Evolutionary conservation across 2,797 vertebrate species (phyloP), one percentile per base, ranked within the genome.

Genomic region (Sus cebifrons): DNA sequence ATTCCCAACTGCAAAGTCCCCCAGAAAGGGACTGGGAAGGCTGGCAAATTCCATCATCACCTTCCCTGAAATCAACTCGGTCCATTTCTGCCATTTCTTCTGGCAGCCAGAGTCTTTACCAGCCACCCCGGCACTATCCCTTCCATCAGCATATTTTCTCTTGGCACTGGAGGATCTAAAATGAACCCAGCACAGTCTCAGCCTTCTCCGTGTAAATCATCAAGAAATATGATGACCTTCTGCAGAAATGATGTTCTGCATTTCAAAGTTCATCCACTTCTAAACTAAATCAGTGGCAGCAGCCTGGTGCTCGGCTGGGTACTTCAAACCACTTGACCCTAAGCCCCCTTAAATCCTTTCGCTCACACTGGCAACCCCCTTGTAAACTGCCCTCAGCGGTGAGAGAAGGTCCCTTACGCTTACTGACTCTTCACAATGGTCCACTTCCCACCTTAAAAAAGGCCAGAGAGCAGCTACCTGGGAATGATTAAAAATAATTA

Each of bases 201-300:
- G 95, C 95, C 96, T 96, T 94, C 94, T 89, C 91, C 0, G 54
- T 95, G 95, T 98, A 98, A 98, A 98, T 98, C 97, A 98, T 68
- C 29, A 87, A 97, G 95, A 98, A 97, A 97, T 97, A 98, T 90
- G 93, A 97, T 1, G 95, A 98, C 97, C 97, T 98, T 97, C 98
- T 89, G 78, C 85, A 96, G 96, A 88, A 98, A 86, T 65, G 13
- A 25, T 82, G 92, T 54, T 97, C 91, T 96, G 62, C 62, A 84
- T 84, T 89, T 95, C 88, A 67, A 91, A 74, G 96, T 97, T 97
- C 87, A 27, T 36, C 40, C 21, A 18, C 14, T 75, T 81, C 89
- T 1, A 27, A 93, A 88, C 96, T 95, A 96, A 96, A 97, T 97
- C 97, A 97, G 94, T 27, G 49, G 92, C 25, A 5, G 83, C 75